A percentile compares a stretch with the other conserved stretches of the same genome.
Evolutionary conservation across 2,797 vertebrate genomes (phyloP).

Genomic region (Erethizon dorsatum): DNA sequence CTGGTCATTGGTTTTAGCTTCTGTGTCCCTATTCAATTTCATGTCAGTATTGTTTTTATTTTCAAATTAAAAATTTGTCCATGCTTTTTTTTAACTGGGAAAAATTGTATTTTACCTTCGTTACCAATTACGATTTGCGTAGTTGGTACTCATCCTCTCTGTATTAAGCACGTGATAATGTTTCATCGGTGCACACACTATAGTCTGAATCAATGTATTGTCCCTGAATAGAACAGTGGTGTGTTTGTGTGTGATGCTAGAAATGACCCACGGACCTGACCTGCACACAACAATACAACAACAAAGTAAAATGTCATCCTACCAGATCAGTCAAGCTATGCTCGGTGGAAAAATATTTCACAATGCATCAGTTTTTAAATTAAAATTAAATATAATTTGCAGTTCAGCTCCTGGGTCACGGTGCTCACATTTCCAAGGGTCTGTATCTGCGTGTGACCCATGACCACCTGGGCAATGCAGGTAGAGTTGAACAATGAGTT

Average conservation of each 20-base stretch:
- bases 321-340: not conserved
- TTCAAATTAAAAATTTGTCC: conserved; percentile 8
- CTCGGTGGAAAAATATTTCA: not conserved
- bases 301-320: not conserved
- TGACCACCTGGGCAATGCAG: not conserved
- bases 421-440: not conserved
- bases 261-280: not conserved
- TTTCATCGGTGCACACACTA: not conserved
- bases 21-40: not conserved
- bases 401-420: not conserved
- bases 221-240: not conserved
- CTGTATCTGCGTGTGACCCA: not conserved
- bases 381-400: not conserved
- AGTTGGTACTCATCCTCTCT: not conserved
- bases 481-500: not conserved
- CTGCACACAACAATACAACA: accelerated
- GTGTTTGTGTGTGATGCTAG: not conserved
- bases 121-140: not conserved
- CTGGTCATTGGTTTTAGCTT: not conserved
- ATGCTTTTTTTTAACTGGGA: conserved; percentile 27
- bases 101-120: not conserved
- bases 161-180: not conserved
- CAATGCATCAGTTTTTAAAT: conserved; percentile 6
- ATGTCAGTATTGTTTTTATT: not conserved
- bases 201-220: conserved; percentile 37